These are phyloP conservation scores for Papilio polyxenes DNA, from an alignment of 1,140 invertebrate genomes.

Conservation along the genomic window DNA sequence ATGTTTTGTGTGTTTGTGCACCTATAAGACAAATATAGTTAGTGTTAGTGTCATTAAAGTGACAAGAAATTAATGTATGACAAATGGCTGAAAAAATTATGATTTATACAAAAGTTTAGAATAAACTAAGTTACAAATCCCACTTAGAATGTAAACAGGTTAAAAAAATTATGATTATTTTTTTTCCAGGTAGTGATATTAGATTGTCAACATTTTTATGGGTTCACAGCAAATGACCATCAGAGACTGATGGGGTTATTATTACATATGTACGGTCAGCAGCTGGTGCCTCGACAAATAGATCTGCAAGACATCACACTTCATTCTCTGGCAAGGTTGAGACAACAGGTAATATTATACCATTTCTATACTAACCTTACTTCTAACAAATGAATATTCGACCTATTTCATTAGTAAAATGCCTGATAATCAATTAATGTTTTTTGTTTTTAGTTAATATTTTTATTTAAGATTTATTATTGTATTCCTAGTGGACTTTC, in stretches of 20 bases:
- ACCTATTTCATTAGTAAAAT: not conserved
- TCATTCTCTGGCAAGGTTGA: conserved; percentile 81
- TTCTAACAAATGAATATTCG: not conserved
- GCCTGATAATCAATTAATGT: not conserved
- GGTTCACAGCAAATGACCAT: conserved; percentile 84
- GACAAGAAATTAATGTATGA: not conserved
- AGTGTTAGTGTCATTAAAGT: not conserved
- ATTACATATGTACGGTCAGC: conserved; percentile 83
- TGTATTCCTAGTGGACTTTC: no score
- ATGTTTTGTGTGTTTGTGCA: not conserved
- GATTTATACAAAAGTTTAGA: no score
- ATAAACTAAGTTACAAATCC: no score
- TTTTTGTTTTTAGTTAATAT: no score
- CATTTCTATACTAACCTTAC: conserved; percentile 4
- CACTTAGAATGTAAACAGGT: no score
- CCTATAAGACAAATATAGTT: not conserved
- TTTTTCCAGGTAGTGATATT: conserved; percentile 84
- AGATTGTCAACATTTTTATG: conserved; percentile 94
- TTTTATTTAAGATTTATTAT: no score
- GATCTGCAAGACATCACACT: conserved; percentile 83
- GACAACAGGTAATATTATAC: conserved; percentile 81
- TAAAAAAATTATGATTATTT: not conserved
- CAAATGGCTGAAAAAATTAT: no score
- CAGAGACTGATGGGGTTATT: conserved; percentile 83
- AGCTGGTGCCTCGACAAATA: conserved; percentile 83